A percentile compares a stretch with the other conserved stretches of the same genome.
These are phyloP conservation scores for Nephotettix cincticeps DNA, from an alignment of 1,140 invertebrate genomes.

Conservation along the genomic window DNA sequence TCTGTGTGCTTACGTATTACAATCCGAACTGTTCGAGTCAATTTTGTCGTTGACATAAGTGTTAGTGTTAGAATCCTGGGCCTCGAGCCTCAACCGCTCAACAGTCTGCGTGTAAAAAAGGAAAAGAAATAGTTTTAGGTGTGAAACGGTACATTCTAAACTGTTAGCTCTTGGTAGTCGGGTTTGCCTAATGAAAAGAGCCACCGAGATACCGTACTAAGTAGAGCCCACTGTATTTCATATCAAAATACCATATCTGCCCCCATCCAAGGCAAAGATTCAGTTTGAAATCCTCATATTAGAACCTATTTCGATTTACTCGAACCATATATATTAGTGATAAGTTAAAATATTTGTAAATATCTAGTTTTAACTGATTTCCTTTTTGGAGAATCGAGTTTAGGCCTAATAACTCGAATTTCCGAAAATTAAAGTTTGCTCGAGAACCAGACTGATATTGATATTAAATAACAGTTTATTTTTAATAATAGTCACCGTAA, in stretches of 20 bases:
- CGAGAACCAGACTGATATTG: constrained; percentile 14
- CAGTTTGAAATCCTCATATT: not conserved
- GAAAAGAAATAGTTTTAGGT: constrained; percentile 14
- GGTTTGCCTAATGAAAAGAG: not conserved
- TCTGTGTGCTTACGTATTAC: not conserved
- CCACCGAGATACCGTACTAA: not conserved
- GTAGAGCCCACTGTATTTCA: not conserved
- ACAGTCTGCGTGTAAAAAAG: not conserved
- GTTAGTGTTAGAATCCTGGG: not conserved
- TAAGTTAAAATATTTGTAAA: constrained; percentile 1
- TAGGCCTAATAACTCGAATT: not conserved
- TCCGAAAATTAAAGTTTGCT: not conserved
- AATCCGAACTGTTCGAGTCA: constrained; percentile 6
- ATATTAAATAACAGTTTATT: not conserved
- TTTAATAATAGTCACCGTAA: not conserved
- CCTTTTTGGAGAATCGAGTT: not conserved
- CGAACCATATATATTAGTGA: not conserved
- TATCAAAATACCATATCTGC: not conserved
- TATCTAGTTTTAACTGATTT: constrained; percentile 12
- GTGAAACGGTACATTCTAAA: not conserved
- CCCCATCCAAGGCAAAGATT: not conserved
- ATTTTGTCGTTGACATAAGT: not conserved
- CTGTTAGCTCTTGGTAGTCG: not conserved
- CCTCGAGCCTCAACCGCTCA: constrained; percentile 4
- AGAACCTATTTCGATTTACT: not conserved